Conservation (phyloP, 1,140 invertebrate species). For the Halyomorpha halys region DNA sequence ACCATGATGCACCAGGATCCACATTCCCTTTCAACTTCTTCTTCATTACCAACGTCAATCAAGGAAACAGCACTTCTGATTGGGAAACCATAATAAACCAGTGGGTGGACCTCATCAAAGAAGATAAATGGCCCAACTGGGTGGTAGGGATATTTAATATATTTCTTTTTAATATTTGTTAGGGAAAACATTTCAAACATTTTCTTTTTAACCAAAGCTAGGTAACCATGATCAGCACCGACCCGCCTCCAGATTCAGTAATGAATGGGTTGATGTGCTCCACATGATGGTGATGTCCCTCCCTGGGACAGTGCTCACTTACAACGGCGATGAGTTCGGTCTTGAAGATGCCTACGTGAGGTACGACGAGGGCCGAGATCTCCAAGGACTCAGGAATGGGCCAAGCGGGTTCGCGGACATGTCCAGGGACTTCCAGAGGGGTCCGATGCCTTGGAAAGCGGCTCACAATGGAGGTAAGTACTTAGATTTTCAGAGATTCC, state of each 20-base stretch:
- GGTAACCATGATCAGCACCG: conserved; percentile 65
- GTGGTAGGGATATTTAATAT: conserved; percentile 19
- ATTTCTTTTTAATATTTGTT: too few relatives aligned
- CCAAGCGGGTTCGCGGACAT: conserved; percentile 38
- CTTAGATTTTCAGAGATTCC: too few relatives aligned
- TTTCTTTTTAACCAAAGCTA: conserved; percentile 38
- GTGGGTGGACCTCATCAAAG: neutral
- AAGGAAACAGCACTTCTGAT: neutral
- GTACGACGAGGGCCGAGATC: conserved; percentile 44
- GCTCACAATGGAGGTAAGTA: conserved; percentile 46
- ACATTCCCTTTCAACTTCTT: conserved; percentile 38
- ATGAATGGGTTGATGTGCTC: conserved; percentile 53
- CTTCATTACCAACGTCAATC: neutral
- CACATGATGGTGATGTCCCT: conserved; percentile 62
- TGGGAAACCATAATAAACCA: conserved; percentile 1
- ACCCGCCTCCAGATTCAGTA: conserved; percentile 49
- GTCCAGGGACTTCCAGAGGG: conserved; percentile 15
- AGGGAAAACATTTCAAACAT: too few relatives aligned
- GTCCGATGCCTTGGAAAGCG: conserved; percentile 63
- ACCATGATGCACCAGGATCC: conserved; percentile 33
- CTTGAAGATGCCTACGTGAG: conserved; percentile 51
- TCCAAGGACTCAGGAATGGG: conserved; percentile 34
- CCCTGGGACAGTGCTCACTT: conserved; percentile 46
- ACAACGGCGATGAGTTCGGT: conserved; percentile 30
- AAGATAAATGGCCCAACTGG: conserved; percentile 19